Conservation (phyloP, 2,797 vertebrate genomes). For the Linurgus olivaceus region DNA sequence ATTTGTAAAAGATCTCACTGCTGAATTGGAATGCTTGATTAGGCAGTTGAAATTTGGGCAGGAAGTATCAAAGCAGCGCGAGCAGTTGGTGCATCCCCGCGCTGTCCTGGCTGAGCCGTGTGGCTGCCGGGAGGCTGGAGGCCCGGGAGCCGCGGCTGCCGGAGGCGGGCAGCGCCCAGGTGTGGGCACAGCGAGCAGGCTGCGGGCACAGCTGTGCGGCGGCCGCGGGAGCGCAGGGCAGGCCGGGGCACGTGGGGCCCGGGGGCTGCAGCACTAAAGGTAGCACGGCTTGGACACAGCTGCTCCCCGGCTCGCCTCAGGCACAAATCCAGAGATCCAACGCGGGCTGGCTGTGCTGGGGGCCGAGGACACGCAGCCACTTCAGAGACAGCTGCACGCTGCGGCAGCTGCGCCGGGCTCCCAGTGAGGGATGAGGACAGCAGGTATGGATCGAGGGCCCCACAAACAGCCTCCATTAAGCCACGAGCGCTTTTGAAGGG, state of each 20-base stretch:
- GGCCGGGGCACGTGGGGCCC: constrained; percentile 48
- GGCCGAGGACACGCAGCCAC: constrained; percentile 86
- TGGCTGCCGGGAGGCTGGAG: constrained; percentile 80
- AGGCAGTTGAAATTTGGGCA: constrained; percentile 63
- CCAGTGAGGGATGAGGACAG: constrained; percentile 87
- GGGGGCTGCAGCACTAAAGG: constrained; percentile 92
- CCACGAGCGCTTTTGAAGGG: constrained; percentile 80
- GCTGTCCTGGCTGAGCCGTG: not conserved
- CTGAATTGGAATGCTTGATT: constrained; percentile 73
- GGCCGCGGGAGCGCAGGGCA: not conserved
- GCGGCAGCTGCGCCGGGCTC: constrained; percentile 94
- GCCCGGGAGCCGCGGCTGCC: constrained; percentile 57
- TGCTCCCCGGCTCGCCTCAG: constrained; percentile 90
- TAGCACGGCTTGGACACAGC: constrained; percentile 92
- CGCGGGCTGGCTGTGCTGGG: constrained; percentile 86
- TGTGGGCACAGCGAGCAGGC: constrained; percentile 84
- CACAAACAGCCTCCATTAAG: constrained; percentile 78
- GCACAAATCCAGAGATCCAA: constrained; percentile 96
- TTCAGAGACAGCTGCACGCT: constrained; percentile 91
- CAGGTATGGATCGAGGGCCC: constrained; percentile 86
- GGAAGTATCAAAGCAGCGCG: constrained; percentile 70
- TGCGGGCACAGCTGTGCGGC: constrained; percentile 84
- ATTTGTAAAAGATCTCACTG: constrained; percentile 42
- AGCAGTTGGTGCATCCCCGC: not conserved
- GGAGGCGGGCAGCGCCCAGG: not conserved